Conservation (phyloP, 2,888 invertebrate genomes). For the Margaritifera margaritifera region DNA sequence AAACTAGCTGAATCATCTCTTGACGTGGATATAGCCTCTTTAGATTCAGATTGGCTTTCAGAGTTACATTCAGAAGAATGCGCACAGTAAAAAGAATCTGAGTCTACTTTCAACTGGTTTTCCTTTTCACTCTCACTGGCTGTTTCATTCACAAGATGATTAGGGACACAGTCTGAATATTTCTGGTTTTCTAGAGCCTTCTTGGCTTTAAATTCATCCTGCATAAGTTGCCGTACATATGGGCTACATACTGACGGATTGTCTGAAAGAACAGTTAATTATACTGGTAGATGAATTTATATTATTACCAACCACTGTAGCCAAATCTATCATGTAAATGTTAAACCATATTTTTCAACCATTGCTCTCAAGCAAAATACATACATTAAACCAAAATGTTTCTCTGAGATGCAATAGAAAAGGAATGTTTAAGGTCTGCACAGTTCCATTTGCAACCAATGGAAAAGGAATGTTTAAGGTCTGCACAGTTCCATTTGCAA, state of each 20-base stretch:
- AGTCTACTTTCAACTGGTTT: conserved; percentile 1
- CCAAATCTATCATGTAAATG: too few species aligned
- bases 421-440: too few species aligned
- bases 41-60: background rate
- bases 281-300: background rate
- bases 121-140: background rate
- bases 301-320: too few species aligned
- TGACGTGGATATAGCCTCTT: too few species aligned
- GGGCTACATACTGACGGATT: conserved; percentile 60
- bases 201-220: conserved; percentile 52
- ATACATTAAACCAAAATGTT: too few species aligned
- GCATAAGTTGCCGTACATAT: conserved; percentile 66
- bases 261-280: conserved; percentile 45
- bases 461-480: too few species aligned
- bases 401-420: too few species aligned
- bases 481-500: too few species aligned
- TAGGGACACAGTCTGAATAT: conserved; percentile 1
- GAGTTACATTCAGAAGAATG: background rate
- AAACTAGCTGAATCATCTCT: conserved; percentile 4
- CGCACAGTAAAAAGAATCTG: conserved; percentile 1
- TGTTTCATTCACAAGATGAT: conserved; percentile 5
- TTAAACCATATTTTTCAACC: too few species aligned
- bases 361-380: background rate
- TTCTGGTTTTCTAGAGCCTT: conserved; percentile 3
- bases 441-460: too few species aligned